Evolutionary conservation across 2,888 invertebrate species (phyloP).

Genomic region (Drosophila suboccidentalis): DNA sequence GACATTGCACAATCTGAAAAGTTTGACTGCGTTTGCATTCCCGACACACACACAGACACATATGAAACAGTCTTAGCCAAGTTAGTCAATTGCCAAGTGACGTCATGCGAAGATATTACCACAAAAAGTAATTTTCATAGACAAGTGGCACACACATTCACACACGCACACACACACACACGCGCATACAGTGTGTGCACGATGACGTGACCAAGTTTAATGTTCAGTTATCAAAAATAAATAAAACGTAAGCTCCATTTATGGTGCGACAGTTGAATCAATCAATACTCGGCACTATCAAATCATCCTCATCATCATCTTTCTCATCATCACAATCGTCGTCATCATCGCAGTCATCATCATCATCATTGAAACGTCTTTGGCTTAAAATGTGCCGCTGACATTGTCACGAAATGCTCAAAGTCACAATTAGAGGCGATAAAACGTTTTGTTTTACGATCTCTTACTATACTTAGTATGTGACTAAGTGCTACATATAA

Average conservation of each 20-base stretch:
- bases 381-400: slow-evolving; percentile 33
- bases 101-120: slow-evolving; percentile 33
- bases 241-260: slow-evolving; percentile 43
- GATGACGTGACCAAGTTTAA: slow-evolving; percentile 47
- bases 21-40: slow-evolving; percentile 18
- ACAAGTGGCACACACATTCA: slow-evolving; percentile 21
- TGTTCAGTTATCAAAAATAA: slow-evolving; percentile 36
- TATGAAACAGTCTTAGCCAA: slow-evolving; percentile 13
- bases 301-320: slow-evolving; percentile 12
- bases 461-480: slow-evolving; percentile 16
- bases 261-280: slow-evolving; percentile 58
- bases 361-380: slow-evolving; percentile 13
- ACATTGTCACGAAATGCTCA: slow-evolving; percentile 52
- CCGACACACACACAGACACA: slow-evolving; percentile 1
- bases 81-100: slow-evolving; percentile 34
- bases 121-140: slow-evolving; percentile 19
- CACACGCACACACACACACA: slow-evolving; percentile 4
- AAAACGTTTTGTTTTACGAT: slow-evolving; percentile 28
- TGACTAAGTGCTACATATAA: slow-evolving; percentile 9
- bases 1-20: slow-evolving; percentile 45
- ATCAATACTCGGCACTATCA: slow-evolving; percentile 42
- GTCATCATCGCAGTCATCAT: not conserved
- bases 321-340: slow-evolving; percentile 17
- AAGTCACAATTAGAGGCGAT: slow-evolving; percentile 45
- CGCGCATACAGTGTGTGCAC: slow-evolving; percentile 21